phyloP scores from a whole-genome alignment of 30 jellyfish, hydroid and myxozoan genomes.

The Pelagia noctiluca region DNA sequence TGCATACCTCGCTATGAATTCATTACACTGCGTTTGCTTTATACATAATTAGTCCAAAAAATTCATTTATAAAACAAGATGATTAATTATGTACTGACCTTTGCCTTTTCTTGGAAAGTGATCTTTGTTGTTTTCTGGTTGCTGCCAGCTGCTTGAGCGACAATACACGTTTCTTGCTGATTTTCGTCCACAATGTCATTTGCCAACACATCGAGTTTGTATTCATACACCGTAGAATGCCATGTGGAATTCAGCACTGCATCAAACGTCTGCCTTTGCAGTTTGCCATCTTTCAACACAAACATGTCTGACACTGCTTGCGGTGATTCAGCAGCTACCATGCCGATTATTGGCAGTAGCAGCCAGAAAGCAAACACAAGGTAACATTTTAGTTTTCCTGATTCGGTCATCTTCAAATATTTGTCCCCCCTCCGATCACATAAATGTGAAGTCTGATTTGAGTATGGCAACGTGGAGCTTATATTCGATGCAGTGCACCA shows the following conservation, averaged over 20 bases:
- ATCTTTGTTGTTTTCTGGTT: neutral
- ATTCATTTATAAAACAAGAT: too few species aligned
- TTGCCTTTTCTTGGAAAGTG: too few species aligned
- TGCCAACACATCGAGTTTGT: conserved; percentile 45
- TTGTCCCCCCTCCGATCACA: too few species aligned
- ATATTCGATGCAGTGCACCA: too few species aligned
- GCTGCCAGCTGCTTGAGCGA: conserved; percentile 5
- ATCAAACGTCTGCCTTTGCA: conserved; percentile 21
- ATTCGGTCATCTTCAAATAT: too few species aligned
- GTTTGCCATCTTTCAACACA: conserved; percentile 30
- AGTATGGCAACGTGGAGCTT: too few species aligned
- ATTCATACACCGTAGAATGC: conserved; percentile 10
- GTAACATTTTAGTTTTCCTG: neutral
- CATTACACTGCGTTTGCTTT: too few species aligned
- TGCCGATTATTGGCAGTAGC: neutral
- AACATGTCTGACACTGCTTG: conserved; percentile 16
- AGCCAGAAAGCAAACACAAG: neutral
- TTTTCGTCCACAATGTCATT: conserved; percentile 16
- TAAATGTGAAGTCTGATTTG: too few species aligned
- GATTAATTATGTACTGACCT: too few species aligned
- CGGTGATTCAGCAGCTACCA: neutral
- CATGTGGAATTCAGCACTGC: conserved; percentile 23
- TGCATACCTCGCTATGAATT: too few species aligned
- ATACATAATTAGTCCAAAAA: too few species aligned
- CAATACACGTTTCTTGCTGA: conserved; percentile 33